phyloP scores from a whole-genome alignment of 1,140 invertebrate species.

The Ridgeia piscesae region DNA sequence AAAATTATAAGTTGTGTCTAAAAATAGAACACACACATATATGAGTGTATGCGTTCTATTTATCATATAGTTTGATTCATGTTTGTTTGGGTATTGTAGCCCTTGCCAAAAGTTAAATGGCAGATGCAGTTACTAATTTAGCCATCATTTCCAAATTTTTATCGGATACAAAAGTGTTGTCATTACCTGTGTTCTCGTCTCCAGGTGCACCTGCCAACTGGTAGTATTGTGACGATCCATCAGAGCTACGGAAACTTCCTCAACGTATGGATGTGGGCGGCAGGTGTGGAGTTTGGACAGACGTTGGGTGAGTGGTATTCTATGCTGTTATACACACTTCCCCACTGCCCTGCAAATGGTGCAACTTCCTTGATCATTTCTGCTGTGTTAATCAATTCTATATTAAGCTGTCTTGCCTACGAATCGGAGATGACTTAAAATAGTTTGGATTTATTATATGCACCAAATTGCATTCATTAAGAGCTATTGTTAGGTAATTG shows the following conservation, averaged over 20 bases:
- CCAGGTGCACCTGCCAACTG: constrained; percentile 38
- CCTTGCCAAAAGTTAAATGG: no score
- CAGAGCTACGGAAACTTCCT: constrained; percentile 33
- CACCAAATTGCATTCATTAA: neutral
- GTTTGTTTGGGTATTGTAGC: no score
- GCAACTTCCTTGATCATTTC: neutral
- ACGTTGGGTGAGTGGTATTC: constrained; percentile 33
- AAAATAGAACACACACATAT: no score
- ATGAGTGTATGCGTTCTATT: no score
- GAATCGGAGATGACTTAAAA: neutral
- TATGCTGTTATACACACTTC: neutral
- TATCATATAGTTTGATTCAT: no score
- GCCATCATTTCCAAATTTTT: no score
- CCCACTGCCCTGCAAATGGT: neutral
- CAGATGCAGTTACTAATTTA: no score
- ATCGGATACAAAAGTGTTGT: neutral
- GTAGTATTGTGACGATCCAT: constrained; percentile 33
- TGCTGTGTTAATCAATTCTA: neutral
- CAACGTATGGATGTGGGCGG: constrained; percentile 44
- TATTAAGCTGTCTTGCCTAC: neutral
- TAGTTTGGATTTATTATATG: neutral
- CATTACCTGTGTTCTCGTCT: neutral
- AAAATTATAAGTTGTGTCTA: no score
- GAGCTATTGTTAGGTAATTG: neutral
- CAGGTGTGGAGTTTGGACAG: constrained; percentile 41